These are phyloP conservation scores for Dasyprocta punctata DNA, from an alignment of 2,113 vertebrate genomes.

Conservation along the genomic window DNA sequence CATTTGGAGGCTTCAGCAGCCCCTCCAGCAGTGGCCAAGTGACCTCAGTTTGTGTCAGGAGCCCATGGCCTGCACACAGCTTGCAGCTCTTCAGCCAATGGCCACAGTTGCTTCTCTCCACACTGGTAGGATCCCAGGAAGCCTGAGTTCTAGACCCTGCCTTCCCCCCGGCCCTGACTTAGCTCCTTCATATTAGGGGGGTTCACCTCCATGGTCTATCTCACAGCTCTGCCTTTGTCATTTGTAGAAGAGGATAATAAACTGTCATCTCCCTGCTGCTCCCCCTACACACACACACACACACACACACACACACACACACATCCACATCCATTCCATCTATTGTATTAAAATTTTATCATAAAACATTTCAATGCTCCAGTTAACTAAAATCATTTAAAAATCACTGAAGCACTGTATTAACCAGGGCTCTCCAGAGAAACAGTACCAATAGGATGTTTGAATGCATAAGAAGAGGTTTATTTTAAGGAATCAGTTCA, in stretches of 20 bases:
- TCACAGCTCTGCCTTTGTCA: neutral
- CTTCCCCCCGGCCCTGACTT: neutral
- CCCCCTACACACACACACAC: neutral
- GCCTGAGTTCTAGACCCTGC: neutral
- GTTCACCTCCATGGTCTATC: neutral
- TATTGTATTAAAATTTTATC: neutral
- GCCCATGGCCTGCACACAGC: neutral
- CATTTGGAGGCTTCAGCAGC: neutral
- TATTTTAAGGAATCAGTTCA: neutral
- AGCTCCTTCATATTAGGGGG: neutral
- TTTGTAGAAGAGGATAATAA: neutral
- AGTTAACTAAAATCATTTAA: conserved; percentile 36
- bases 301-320: neutral
- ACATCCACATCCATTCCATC: neutral
- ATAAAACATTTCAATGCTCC: neutral
- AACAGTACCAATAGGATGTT: neutral
- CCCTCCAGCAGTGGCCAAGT: neutral
- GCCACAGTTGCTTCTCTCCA: neutral
- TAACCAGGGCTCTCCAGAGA: neutral
- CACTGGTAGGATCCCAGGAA: too few relatives aligned
- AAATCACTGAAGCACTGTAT: neutral
- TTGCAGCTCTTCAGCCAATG: neutral
- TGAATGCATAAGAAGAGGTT: neutral
- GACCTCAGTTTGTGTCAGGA: neutral
- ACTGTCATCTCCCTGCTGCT: neutral